Percentiles rank a stretch among this genome's conserved stretches.
Evolutionary conservation across 2,888 invertebrate species (phyloP).

Genomic region (Metallyticus violacea): DNA sequence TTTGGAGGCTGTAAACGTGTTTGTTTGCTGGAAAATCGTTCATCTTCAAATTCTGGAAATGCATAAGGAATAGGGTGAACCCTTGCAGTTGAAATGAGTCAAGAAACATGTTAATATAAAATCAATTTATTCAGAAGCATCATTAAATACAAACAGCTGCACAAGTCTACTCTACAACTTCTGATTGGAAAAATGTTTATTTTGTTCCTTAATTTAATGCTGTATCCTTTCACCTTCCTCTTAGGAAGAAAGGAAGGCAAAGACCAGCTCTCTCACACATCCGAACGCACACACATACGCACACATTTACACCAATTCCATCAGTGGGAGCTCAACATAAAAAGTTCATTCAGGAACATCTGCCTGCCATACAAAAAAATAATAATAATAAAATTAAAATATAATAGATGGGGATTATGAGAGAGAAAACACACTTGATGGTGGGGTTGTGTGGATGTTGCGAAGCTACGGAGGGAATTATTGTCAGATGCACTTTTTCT

Average conservation of each 20-base stretch:
- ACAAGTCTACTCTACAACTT: neutral
- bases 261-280: neutral
- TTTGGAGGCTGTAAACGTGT: too few species aligned
- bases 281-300: neutral
- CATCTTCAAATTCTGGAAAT: too few species aligned
- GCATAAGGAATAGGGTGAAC: too few species aligned
- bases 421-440: neutral
- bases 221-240: neutral
- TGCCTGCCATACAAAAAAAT: neutral
- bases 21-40: too few species aligned
- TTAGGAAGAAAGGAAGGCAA: neutral
- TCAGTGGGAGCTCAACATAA: neutral
- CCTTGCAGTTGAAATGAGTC: neutral
- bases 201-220: neutral
- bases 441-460: neutral
- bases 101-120: conserved; percentile 13
- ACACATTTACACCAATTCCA: neutral
- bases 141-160: conserved; percentile 22
- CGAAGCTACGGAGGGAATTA: too few species aligned
- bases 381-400: neutral
- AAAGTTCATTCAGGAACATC: neutral
- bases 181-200: neutral
- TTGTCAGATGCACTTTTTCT: too few species aligned
- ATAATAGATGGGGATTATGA: neutral
- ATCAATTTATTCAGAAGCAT: conserved; percentile 23